Base-by-base conservation (phyloP, 1,140 invertebrate species). In the Rhagoletis pomonella region DNA sequence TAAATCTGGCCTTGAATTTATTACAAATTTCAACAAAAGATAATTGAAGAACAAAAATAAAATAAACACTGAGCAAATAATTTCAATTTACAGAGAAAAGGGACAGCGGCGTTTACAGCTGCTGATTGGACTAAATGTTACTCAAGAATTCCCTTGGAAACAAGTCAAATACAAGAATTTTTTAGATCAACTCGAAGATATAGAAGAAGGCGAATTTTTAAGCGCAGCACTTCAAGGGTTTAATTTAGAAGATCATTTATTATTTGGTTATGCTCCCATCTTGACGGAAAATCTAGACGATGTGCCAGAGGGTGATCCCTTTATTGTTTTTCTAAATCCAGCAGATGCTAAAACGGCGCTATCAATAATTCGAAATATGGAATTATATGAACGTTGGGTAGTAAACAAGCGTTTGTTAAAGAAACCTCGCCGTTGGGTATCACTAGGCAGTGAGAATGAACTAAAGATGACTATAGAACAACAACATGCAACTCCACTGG, bases 71-170 rank as follows among this genome's bases (percentile, higher is more conserved):
- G 5, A 55, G 29, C 29, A 55, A 60, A 9, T 84, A 4, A 62
- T 29, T 10, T 55, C 42, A 47, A 73, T 55, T 86, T 87, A 12
- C 17, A 89, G 88, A 47, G 42, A 60, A 12, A 55, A 87, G 9
- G 89, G 87, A 5, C 94, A 95, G 89, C 91, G 93, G 81, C 89
- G 91, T 44, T 92, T 95, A 7, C 94, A 94, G 88, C 91, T 95
- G 47, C 90, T 94, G 14, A 92, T 95, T 84, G 95, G 94, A 17
- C 88, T 91, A 1, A 94, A 95, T 90, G 94, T 97, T 0, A 96
- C 95, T 0, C 95, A 95, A 12, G 96, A 97, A 91, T 95, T 95
- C 90, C 96, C 96, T 1, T 97, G 96, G 96, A 95, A 95, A 81
- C 94, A 93, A 86, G 92, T 97, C 0, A 93, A 93, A 5, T 96